These are phyloP conservation scores for Azorinus chamasolen DNA, from an alignment of 2,888 invertebrate genomes.

Conservation along the genomic window DNA sequence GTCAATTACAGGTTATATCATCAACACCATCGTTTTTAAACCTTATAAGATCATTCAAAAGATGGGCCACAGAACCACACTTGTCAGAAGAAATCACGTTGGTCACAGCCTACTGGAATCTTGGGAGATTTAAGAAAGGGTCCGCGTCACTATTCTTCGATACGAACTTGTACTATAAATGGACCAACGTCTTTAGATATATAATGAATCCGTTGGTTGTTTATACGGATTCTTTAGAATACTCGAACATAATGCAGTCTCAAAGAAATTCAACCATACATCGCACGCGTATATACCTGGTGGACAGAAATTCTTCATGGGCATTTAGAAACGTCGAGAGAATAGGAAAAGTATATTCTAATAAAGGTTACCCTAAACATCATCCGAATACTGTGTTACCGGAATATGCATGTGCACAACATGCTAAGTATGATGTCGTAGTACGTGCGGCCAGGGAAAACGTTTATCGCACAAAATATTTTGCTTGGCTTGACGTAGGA, in stretches of 20 bases:
- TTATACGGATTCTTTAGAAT: slow-evolving; percentile 65
- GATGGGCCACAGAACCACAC: no score
- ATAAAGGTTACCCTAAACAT: slow-evolving; percentile 67
- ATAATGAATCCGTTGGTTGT: slow-evolving; percentile 66
- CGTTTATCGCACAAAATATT: slow-evolving; percentile 62
- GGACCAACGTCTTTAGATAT: slow-evolving; percentile 47
- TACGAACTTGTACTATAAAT: slow-evolving; percentile 48
- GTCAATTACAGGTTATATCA: no score
- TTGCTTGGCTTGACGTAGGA: slow-evolving; percentile 75
- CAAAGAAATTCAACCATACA: slow-evolving; percentile 28
- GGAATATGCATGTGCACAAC: slow-evolving; percentile 70
- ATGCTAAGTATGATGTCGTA: slow-evolving; percentile 71
- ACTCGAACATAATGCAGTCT: slow-evolving; percentile 34
- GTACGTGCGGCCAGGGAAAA: slow-evolving; percentile 51
- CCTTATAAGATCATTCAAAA: no score
- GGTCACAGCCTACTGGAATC: slow-evolving; percentile 72
- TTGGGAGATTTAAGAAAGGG: slow-evolving; percentile 68
- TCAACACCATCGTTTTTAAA: no score
- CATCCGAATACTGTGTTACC: slow-evolving; percentile 73
- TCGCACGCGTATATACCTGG: slow-evolving; percentile 48
- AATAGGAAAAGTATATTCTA: slow-evolving; percentile 51
- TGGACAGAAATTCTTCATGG: slow-evolving; percentile 61
- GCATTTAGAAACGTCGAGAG: slow-evolving; percentile 58
- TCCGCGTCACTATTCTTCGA: neutral
- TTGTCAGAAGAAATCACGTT: slow-evolving; percentile 59